Base-by-base conservation (phyloP, 1,140 invertebrate species). In the Drosophila athabasca region DNA sequence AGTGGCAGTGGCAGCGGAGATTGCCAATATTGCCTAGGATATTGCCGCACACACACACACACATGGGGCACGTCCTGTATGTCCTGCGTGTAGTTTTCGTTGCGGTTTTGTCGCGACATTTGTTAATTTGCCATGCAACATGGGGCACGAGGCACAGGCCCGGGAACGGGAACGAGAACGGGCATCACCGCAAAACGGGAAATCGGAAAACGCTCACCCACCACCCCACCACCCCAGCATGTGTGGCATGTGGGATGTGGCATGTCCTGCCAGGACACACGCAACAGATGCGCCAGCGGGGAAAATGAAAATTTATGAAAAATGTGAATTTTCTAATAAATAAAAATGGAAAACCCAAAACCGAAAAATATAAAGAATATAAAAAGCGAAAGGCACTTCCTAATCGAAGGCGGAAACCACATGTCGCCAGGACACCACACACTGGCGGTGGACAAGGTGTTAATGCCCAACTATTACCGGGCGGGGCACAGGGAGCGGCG, bases 121-220 rank as follows among this genome's bases (percentile, higher is more conserved):
- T 85, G 81, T 81, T 87, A 85, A 85, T 85, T 85, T 85, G 81
- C 82, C 81, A 67, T 76, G 68, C 68, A 79, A 76, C 74, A 73
- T 69, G 53, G 35, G 50, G 35, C 50, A 73, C 2, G 1, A 5
- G 24, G 24, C 24, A 22, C 26, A 7, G 26, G 26, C n/a, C n/a
- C n/a, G n/a, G n/a, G n/a, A n/a, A n/a, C n/a, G n/a, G n/a, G 26
- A 6, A 29, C 6, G 26, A 7, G 26, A n/a, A n/a, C n/a, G n/a
- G n/a, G 29, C 29, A 29, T 7, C 29, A 31, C 29, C 29, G 29
- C 29, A 31, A 31, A 31, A 31, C 29, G 29, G 7, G 29, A 31
- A 31, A 31, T 31, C 29, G 29, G 29, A 31, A 31, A 31, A 31
- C 7, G 29, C 29, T 31, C 29, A 31, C 8, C 31, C 31, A 9